phyloP scores from a whole-genome alignment of 2,113 vertebrate species.

The cattle (Bos taurus) region DNA sequence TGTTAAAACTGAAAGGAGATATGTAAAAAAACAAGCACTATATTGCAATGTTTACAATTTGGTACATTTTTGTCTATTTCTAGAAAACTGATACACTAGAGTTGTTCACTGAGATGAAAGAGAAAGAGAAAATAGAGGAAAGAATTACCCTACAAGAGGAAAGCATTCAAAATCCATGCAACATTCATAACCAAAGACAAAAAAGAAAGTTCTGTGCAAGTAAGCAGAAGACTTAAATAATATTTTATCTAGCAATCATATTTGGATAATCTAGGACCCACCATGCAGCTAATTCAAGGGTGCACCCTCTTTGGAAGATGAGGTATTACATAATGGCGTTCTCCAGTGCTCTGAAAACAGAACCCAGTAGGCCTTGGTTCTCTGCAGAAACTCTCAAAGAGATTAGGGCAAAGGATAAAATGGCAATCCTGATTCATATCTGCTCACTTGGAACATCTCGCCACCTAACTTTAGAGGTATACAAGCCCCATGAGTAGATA shows the following conservation, averaged over 20 bases:
- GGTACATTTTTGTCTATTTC: background rate
- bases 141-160: background rate
- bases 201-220: background rate
- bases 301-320: background rate
- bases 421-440: background rate
- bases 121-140: background rate
- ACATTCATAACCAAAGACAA: background rate
- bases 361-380: too few species aligned
- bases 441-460: background rate
- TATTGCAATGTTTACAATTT: background rate
- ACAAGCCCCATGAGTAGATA: background rate
- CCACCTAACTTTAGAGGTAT: background rate
- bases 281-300: background rate
- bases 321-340: fast-evolving
- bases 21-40: background rate
- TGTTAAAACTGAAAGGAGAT: background rate
- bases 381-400: background rate
- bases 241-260: background rate
- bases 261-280: background rate
- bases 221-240: background rate
- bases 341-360: background rate
- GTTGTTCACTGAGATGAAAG: background rate
- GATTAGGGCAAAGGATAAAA: background rate
- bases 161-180: background rate
- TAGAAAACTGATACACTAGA: background rate